phyloP scores from a whole-genome alignment of 2,797 vertebrate genomes.

The Lophura swinhoii region DNA sequence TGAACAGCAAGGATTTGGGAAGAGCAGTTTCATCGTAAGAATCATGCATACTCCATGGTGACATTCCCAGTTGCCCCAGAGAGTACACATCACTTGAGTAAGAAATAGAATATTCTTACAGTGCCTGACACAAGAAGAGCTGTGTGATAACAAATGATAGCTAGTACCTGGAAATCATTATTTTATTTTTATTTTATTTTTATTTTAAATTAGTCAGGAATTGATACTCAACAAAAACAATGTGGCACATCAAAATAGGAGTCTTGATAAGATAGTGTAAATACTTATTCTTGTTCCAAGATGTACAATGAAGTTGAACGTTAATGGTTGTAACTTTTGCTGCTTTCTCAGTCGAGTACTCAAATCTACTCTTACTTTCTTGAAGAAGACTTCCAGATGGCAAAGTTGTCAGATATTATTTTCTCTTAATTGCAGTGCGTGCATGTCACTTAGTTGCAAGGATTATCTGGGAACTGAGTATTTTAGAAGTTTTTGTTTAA shows the following conservation, averaged over 20 bases:
- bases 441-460: not conserved
- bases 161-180: not conserved
- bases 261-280: not conserved
- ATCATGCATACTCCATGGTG: not conserved
- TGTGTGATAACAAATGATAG: not conserved
- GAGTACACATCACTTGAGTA: not conserved
- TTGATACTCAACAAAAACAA: not conserved
- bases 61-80: not conserved
- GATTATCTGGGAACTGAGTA: not conserved
- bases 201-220: not conserved
- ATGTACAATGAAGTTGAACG: not conserved
- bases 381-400: not conserved
- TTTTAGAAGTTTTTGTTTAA: not conserved
- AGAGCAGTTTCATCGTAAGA: not conserved
- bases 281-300: not conserved
- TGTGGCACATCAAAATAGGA: not conserved
- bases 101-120: not conserved
- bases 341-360: not conserved
- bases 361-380: conserved; percentile 14
- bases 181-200: not conserved
- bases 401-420: not conserved
- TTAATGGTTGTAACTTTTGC: not conserved
- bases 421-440: not conserved
- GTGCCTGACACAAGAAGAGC: not conserved
- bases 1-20: conserved; percentile 71